Conservation (phyloP, 2,797 vertebrate genomes). For the Sebastes wilsoni region DNA sequence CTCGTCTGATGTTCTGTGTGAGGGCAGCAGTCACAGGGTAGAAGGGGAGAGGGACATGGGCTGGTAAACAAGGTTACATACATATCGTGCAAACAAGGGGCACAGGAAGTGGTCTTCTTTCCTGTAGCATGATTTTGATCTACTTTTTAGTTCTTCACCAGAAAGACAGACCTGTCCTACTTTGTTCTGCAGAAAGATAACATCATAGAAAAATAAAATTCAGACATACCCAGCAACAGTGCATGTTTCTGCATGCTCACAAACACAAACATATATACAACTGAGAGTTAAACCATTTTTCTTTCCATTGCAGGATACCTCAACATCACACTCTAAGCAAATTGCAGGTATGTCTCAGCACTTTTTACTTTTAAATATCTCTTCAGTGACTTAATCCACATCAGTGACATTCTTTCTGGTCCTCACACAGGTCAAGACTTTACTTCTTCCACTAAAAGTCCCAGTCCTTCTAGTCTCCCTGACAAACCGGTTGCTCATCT, state of each 20-base stretch:
- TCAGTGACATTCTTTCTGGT: not conserved
- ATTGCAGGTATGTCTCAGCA: slow-evolving; percentile 48
- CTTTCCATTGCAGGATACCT: slow-evolving; percentile 37
- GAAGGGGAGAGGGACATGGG: not conserved
- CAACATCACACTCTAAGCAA: not conserved
- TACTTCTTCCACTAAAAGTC: not conserved
- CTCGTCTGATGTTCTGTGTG: not conserved
- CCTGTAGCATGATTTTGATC: not conserved
- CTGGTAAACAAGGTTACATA: no score
- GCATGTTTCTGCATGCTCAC: not conserved
- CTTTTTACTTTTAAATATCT: not conserved
- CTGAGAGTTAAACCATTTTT: not conserved
- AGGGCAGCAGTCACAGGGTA: not conserved
- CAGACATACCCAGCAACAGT: not conserved
- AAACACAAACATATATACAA: not conserved
- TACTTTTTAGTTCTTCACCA: not conserved
- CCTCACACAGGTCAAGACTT: slow-evolving; percentile 24
- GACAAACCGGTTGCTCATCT: slow-evolving; percentile 80
- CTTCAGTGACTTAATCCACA: not conserved
- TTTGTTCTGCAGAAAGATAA: not conserved
- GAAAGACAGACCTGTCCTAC: not conserved
- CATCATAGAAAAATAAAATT: not conserved
- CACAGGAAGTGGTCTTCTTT: slow-evolving; percentile 56
- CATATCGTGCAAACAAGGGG: not conserved
- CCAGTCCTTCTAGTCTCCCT: slow-evolving; percentile 9